Evolutionary conservation across 2,888 invertebrate genomes (phyloP), one percentile per base, ranked within the genome.

Genomic region (Epistrophe eligans): DNA sequence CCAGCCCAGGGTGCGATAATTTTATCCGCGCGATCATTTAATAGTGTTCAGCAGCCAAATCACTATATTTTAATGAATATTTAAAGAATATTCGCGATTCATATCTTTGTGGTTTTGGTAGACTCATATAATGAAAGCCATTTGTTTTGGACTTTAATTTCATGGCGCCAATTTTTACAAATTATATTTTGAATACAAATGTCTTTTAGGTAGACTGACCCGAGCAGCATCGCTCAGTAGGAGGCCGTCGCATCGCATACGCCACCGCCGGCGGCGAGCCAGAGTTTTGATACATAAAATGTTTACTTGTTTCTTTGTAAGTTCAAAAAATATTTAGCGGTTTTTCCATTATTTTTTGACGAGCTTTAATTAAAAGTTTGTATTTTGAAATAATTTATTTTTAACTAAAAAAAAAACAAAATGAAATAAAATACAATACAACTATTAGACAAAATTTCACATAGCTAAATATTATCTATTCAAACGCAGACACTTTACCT

Each of bases 1-100:
- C 55, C 70, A 55, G 67, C 55, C 55, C 70, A 55, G 67, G 52
- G 52, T 38, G 24, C 24, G 50, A 52, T 52, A 24, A 38, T 70
- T 52, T 24, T 24, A 2, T 70, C 8, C 28, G 50, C 28, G 50
- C 28, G 40, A 40, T 40, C 55, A n/a, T 40, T 55, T n/a, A 70
- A 40, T 70, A 10, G 24, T 40, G 6, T 70, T 28, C 28, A 17
- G 10, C 15, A 67, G 15, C 13, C 19, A 19, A 50, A 48, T 48
- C n/a, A 24, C 55, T n/a, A 19, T 43, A 6, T 43, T 50, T 17
- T 50, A 40, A 55, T 70, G 52, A 70, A 70, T 70, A 70, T 24
- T 17, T 17, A 70, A 28, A 40, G 32, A 55, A 70, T 55, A 70
- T 55, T 55, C 24, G 55, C 70, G 52, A 55, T 55, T 55, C 19